Percentiles rank a stretch among this genome's conserved stretches.
These are phyloP conservation scores for Bradypodion ventrale DNA, from an alignment of 2,797 vertebrate species.

Conservation along the genomic window DNA sequence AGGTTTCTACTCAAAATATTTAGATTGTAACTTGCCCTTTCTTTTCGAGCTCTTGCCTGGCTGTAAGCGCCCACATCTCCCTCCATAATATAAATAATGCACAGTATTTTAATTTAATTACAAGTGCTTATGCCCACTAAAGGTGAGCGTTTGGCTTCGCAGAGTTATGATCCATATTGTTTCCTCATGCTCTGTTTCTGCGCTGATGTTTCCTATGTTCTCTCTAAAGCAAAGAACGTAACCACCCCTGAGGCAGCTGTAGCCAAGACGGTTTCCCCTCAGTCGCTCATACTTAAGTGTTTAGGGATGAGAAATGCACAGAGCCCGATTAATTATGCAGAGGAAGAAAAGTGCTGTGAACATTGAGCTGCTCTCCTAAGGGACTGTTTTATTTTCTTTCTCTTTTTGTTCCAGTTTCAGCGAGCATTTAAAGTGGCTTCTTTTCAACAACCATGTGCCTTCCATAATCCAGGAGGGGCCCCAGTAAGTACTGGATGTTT, in stretches of 20 bases:
- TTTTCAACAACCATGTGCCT: constrained; percentile 85
- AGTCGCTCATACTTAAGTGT: not conserved
- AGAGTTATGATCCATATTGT: not conserved
- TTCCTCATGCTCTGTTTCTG: not conserved
- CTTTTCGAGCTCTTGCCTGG: not conserved
- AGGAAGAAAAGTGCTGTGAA: not conserved
- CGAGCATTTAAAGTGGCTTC: constrained; percentile 83
- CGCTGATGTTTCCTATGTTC: no score
- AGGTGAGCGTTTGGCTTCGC: not conserved
- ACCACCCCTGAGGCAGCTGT: not conserved
- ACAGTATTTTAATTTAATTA: not conserved
- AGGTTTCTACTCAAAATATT: not conserved
- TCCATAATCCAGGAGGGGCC: constrained; percentile 92
- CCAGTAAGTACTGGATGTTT: constrained; percentile 79
- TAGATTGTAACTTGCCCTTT: not conserved
- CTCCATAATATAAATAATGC: not conserved
- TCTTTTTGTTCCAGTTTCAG: constrained; percentile 78
- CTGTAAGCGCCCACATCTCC: not conserved
- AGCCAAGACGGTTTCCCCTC: not conserved
- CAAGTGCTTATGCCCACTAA: not conserved
- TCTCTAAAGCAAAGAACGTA: not conserved
- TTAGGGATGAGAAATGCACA: no score
- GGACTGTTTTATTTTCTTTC: not conserved
- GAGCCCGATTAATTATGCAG: not conserved
- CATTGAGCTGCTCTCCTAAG: not conserved